Evolutionary conservation across 2,113 vertebrate genomes (phyloP).

Genomic region (Brienomyrus brachyistius): DNA sequence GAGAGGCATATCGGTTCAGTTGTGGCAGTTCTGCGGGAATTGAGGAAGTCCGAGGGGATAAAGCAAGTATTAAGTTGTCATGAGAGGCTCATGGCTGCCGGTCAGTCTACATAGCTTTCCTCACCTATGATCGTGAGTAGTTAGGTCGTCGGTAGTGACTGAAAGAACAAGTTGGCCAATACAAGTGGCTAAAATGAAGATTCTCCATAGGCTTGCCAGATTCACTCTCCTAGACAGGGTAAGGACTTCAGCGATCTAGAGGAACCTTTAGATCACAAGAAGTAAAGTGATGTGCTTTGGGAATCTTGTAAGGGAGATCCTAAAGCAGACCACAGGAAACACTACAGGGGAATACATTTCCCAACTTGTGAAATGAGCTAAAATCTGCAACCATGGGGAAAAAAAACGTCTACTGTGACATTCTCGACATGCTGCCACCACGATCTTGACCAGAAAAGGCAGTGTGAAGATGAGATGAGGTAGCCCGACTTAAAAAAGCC

Average conservation of each 20-base stretch:
- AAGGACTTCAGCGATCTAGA: neutral
- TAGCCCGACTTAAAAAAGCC: neutral
- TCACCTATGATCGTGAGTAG: neutral
- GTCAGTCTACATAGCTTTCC: neutral
- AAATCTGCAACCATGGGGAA: neutral
- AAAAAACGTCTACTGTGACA: neutral
- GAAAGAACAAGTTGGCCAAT: neutral
- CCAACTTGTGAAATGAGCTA: neutral
- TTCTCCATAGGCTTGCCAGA: neutral
- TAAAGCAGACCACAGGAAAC: neutral
- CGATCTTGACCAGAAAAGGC: neutral
- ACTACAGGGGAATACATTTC: neutral
- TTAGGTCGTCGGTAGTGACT: neutral
- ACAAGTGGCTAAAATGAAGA: neutral
- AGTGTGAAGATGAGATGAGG: neutral
- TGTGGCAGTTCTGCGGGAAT: neutral
- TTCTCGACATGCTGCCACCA: neutral
- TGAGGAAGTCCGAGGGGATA: neutral
- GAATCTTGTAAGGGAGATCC: neutral
- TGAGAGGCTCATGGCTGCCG: neutral
- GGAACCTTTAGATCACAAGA: neutral
- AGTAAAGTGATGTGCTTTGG: neutral
- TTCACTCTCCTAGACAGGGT: neutral
- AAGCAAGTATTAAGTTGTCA: neutral
- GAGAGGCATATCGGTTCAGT: neutral